Base-by-base conservation (phyloP, 2,888 invertebrate species). In the Isoperla grammatica region DNA sequence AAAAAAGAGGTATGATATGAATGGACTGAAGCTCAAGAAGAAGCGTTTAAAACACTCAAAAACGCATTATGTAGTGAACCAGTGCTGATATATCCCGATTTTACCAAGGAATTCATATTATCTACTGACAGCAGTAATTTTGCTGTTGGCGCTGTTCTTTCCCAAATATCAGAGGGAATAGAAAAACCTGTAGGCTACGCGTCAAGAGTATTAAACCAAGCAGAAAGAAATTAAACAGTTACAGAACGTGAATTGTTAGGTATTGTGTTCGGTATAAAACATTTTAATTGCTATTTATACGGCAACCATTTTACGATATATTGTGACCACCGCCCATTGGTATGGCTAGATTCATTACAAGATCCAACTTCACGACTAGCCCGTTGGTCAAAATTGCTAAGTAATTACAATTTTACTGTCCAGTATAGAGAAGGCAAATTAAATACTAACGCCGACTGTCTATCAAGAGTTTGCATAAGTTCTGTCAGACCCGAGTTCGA, bases 141-240 rank as follows among this genome's bases (percentile, higher is more conserved):
- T 5, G 63, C 63, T 1, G 9, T 65, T 5, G 65, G 63, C 1
- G 61, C 63, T 1, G 45, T 65, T 1, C 37, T 65, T 6, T 53
- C 61, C 0, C 65, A 65, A 45, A 35, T 1, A 12, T 42, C 0
- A 43, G 42, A 42, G 1, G 56, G 50, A 9, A 40, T 40, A 3
- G 64, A 65, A 29, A 56, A 58, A 12, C 61, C 63, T 1, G 40
- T 67, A 1, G 62, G 62, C n/a, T 67, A 61, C 43, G 59, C 65
- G 1, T 62, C 62, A 11, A 46, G 65, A 15, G 39, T 57, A 2
- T 37, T 63, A 20, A 42, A 13, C 17, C 19, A 29, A 4, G 19
- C 60, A 1, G 64, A 62, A 57, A 45, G 4, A 8, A 60, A 37
- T n/a, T 66, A 60, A 15, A 8, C 49, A 12, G 48, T 60, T 15